Conservation (phyloP, 1,140 invertebrate genomes). For the Ectropis grisescens region DNA sequence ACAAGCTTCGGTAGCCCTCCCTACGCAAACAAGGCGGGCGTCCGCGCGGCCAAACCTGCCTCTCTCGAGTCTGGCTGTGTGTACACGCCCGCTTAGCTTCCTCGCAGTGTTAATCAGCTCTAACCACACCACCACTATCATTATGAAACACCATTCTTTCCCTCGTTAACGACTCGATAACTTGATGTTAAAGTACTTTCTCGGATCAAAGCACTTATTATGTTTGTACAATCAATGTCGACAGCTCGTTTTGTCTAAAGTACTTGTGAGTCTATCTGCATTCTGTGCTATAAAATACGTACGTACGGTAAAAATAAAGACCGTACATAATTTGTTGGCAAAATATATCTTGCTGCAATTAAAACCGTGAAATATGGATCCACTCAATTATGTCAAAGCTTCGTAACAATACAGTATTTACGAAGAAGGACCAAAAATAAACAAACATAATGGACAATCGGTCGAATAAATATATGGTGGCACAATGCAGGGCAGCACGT, state of each 20-base stretch:
- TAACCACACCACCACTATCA: constrained; percentile 48
- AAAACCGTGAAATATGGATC: constrained; percentile 54
- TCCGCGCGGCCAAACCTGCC: constrained; percentile 22
- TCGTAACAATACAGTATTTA: constrained; percentile 56
- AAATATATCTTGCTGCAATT: constrained; percentile 44
- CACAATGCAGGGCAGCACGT: constrained; percentile 60
- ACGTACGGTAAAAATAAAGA: no score
- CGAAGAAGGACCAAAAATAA: constrained; percentile 61
- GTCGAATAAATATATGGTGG: constrained; percentile 54
- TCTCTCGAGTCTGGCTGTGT: constrained; percentile 28
- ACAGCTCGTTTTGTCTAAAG: constrained; percentile 2
- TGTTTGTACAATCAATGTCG: constrained; percentile 22
- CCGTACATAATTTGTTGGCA: constrained; percentile 26
- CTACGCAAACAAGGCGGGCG: constrained; percentile 47
- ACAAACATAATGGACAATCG: constrained; percentile 58
- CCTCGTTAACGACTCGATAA: constrained; percentile 48
- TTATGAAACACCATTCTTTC: constrained; percentile 49
- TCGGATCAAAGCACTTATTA: constrained; percentile 24
- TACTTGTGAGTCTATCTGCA: no score
- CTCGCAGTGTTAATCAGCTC: constrained; percentile 40
- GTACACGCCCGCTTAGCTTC: constrained; percentile 41
- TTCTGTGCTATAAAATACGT: no score
- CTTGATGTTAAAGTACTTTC: constrained; percentile 28
- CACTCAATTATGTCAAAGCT: constrained; percentile 37
- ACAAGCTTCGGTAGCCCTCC: constrained; percentile 30